Percentiles rank a stretch among this genome's conserved stretches.
phyloP scores from a whole-genome alignment of 2,888 invertebrate species.

The Beris morrisii region DNA sequence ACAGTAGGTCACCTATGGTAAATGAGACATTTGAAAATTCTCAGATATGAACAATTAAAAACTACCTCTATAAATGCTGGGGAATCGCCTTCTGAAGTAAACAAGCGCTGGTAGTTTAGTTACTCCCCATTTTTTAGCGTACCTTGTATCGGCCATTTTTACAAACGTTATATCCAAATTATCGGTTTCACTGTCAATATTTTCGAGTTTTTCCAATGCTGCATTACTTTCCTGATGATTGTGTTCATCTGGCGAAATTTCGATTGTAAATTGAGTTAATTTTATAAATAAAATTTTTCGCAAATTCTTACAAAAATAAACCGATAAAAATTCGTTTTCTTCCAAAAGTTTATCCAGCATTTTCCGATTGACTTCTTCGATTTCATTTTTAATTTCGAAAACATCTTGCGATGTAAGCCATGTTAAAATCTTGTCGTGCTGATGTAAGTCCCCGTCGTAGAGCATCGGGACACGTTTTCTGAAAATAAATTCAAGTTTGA shows the following conservation, averaged over 20 bases:
- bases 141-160: constrained; percentile 88
- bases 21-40: no score
- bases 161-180: constrained; percentile 93
- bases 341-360: constrained; percentile 93
- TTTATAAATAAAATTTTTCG: constrained; percentile 4
- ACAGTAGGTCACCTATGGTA: constrained; percentile 72
- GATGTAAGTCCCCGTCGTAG: constrained; percentile 87
- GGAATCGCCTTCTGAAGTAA: constrained; percentile 88
- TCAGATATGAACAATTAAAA: no score
- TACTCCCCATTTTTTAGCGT: constrained; percentile 92
- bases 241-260: constrained; percentile 67
- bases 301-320: constrained; percentile 85
- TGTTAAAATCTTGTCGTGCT: constrained; percentile 80
- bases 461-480: constrained; percentile 75
- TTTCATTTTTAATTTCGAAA: constrained; percentile 94
- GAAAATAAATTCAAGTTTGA: constrained; percentile 1
- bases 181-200: constrained; percentile 93
- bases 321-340: constrained; percentile 92
- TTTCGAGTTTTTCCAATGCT: constrained; percentile 85
- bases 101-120: constrained; percentile 88
- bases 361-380: constrained; percentile 94
- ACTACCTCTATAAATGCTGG: constrained; percentile 86
- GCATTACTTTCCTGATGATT: constrained; percentile 77
- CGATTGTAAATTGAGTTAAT: constrained; percentile 10
- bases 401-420: constrained; percentile 95